A percentile compares a stretch with the other conserved stretches of the same genome.
Evolutionary conservation across 2,888 invertebrate species (phyloP).

Genomic region (Himalopsyche anomala): DNA sequence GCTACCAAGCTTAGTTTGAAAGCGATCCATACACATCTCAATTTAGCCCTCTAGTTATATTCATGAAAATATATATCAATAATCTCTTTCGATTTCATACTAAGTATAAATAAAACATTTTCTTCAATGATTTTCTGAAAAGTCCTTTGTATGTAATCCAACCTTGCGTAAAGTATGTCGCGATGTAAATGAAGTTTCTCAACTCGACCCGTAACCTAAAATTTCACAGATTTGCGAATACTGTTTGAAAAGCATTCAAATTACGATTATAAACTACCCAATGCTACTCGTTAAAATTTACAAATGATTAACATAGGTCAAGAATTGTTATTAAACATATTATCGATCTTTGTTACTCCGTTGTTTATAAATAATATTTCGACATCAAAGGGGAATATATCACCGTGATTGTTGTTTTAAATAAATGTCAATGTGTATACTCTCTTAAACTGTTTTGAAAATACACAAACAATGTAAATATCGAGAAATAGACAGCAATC

Average conservation of each 20-base stretch:
- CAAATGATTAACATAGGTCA: background rate
- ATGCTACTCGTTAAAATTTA: background rate
- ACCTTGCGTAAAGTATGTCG: constrained; percentile 37
- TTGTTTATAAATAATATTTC: no score
- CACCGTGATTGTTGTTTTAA: no score
- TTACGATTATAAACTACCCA: background rate
- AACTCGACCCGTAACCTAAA: constrained; percentile 32
- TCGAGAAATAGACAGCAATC: no score
- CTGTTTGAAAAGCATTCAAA: background rate
- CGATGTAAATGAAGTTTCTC: constrained; percentile 39
- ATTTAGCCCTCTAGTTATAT: background rate
- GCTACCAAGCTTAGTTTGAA: constrained; percentile 39
- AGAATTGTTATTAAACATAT: background rate
- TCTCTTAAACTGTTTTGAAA: no score
- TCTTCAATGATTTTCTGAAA: background rate
- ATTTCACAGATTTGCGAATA: constrained; percentile 9
- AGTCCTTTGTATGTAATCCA: constrained; percentile 38
- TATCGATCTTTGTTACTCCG: background rate
- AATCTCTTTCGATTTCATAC: background rate
- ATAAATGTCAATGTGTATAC: no score
- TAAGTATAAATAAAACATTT: background rate
- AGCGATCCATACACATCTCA: background rate
- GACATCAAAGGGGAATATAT: no score
- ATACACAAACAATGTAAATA: no score
- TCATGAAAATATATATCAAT: background rate